Evolutionary conservation across 2,113 vertebrate genomes (phyloP), one percentile per base, ranked within the genome.

Genomic region (Alethe castanea): DNA sequence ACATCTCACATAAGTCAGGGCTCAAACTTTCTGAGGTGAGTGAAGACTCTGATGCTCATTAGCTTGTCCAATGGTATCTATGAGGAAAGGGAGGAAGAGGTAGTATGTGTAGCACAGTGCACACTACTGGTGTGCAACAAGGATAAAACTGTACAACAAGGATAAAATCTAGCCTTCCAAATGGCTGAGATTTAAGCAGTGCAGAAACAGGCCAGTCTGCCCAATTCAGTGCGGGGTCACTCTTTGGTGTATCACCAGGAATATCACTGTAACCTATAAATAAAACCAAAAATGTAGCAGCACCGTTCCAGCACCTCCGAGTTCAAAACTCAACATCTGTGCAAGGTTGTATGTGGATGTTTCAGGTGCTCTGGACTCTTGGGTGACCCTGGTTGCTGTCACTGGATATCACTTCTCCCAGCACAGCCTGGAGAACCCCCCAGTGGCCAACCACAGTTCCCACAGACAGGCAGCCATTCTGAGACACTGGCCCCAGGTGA

Each of bases 1-100:
- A 19, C 18, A 20, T 28, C 38, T 65, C 6, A 6, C 35, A 20
- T 0, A 0, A 71, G 13, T 42, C 25, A 67, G 48, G 13, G 17
- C 47, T 74, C 11, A 53, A 8, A 12, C 29, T 22, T 77, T 73
- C 56, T 72, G 40, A 36, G 19, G 23, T 17, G 25, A 59, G 17
- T 38, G 22, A 69, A 81, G n/a, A 38, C 3, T 38, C 57, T 47
- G 40, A 33, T 69, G 31, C 4, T 10, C 50, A 18, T 59, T 36
- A n/a, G 17, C 9, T 8, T 38, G 36, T 26, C 23, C 47, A n/a
- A 0, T 12, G 47, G 52, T 62, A 31, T 57, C 70, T 62, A 19
- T 54, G 23, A 66, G 17, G 42, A 62, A 12, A 61, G n/a, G 22
- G 10, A 81, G 52, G 54, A 82, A 6, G 19, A 70, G 42, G 20